Evolutionary conservation across 2,888 invertebrate species (phyloP).

Genomic region (Himalopsyche tibetana): DNA sequence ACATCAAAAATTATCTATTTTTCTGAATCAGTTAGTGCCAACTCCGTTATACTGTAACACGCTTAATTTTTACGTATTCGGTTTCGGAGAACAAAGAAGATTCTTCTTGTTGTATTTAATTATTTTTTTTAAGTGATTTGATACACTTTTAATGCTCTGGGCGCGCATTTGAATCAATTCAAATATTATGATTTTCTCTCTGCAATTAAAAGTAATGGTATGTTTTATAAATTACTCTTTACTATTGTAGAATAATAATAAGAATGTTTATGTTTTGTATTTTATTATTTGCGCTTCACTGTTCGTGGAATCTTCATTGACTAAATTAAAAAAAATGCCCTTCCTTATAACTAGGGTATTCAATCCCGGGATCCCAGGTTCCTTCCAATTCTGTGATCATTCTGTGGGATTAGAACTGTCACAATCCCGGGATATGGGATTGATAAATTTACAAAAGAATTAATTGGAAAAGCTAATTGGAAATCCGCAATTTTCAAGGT

Average conservation of each 20-base stretch:
- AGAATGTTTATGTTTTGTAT: background rate
- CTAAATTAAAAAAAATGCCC: background rate
- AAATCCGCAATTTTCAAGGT: too few relatives aligned
- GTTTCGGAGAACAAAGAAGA: background rate
- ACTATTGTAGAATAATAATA: background rate
- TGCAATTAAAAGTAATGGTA: constrained; percentile 1
- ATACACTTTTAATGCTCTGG: background rate
- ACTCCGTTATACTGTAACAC: background rate
- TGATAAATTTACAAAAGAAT: too few relatives aligned
- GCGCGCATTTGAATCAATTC: constrained; percentile 23
- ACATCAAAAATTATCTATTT: constrained; percentile 34
- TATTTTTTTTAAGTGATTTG: constrained; percentile 22
- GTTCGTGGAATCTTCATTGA: background rate
- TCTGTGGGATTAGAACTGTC: too few relatives aligned
- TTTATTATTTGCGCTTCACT: background rate
- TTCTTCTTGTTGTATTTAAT: constrained; percentile 17
- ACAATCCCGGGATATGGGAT: too few relatives aligned
- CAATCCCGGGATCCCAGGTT: too few relatives aligned
- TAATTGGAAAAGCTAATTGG: too few relatives aligned
- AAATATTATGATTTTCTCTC: constrained; percentile 22
- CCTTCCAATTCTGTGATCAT: too few relatives aligned
- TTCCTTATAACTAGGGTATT: too few relatives aligned
- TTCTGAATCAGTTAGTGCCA: constrained; percentile 8
- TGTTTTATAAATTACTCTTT: constrained; percentile 23
- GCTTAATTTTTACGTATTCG: background rate